These are phyloP conservation scores for Oryctes rhinoceros DNA, from an alignment of 1,140 invertebrate species.

Conservation along the genomic window DNA sequence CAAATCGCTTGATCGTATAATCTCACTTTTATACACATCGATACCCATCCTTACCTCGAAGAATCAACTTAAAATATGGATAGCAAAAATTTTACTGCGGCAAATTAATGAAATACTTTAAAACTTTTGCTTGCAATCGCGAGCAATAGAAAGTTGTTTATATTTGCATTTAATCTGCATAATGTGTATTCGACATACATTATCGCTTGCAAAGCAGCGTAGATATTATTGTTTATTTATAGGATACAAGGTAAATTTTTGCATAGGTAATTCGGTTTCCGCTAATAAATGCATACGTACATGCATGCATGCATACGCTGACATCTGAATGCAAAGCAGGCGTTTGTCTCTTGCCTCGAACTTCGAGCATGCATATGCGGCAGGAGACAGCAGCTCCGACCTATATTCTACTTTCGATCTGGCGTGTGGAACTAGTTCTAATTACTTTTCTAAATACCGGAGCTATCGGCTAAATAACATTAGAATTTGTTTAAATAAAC, in stretches of 20 bases:
- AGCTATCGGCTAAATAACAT: background rate
- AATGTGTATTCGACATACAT: background rate
- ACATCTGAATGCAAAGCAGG: too few species aligned
- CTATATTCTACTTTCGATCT: conserved; percentile 18
- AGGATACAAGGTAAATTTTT: background rate
- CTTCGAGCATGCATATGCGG: background rate
- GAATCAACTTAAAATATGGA: too few species aligned
- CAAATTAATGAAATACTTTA: too few species aligned
- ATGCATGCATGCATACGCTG: background rate
- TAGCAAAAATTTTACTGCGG: too few species aligned
- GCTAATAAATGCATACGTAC: background rate
- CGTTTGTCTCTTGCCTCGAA: background rate
- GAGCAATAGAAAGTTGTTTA: conserved; percentile 22
- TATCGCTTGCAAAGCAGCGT: background rate
- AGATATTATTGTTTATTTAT: background rate
- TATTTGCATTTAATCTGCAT: background rate
- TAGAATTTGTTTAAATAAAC: background rate
- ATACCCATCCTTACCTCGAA: too few species aligned
- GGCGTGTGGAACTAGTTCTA: background rate
- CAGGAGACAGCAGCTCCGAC: background rate
- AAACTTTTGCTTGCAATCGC: too few species aligned
- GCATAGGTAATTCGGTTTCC: conserved; percentile 10
- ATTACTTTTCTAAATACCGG: background rate
- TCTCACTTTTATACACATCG: too few species aligned
- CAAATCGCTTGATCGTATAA: too few species aligned